Conservation (phyloP, 2,797 vertebrate species). For the Brachyrhaphis roseni region DNA sequence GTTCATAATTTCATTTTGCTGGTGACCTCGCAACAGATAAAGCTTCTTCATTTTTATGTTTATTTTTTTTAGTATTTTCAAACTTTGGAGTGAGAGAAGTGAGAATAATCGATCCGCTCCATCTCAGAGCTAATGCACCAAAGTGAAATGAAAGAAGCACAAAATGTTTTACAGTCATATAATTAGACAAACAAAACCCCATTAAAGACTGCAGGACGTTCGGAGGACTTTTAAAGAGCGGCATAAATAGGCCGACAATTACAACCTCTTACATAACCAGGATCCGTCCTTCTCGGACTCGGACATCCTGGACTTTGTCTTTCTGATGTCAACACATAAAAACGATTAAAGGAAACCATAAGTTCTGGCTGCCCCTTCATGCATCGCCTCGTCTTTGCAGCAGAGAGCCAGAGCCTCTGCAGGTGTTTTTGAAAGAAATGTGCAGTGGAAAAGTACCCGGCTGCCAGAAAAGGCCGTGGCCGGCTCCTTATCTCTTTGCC, state of each 20-base stretch:
- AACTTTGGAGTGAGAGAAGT: not conserved
- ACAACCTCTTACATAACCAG: conserved; percentile 47
- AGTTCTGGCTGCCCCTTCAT: not conserved
- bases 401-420: not conserved
- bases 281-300: conserved; percentile 26
- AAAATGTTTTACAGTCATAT: not conserved
- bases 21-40: not conserved
- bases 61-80: not conserved
- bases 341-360: not conserved
- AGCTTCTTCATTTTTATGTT: not conserved
- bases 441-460: conserved; percentile 73
- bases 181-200: conserved; percentile 52
- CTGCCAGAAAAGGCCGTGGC: conserved; percentile 36
- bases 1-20: not conserved
- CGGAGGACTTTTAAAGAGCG: not conserved
- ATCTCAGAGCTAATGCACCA: not conserved
- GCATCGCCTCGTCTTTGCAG: not conserved
- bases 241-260: conserved; percentile 28
- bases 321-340: not conserved
- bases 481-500: conserved; percentile 46
- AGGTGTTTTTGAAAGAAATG: conserved; percentile 32
- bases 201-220: conserved; percentile 21
- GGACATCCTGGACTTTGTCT: not conserved
- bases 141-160: not conserved
- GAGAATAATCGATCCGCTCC: not conserved